Evolutionary conservation across 1,140 invertebrate species (phyloP).

Genomic region (Halesus radiatus): DNA sequence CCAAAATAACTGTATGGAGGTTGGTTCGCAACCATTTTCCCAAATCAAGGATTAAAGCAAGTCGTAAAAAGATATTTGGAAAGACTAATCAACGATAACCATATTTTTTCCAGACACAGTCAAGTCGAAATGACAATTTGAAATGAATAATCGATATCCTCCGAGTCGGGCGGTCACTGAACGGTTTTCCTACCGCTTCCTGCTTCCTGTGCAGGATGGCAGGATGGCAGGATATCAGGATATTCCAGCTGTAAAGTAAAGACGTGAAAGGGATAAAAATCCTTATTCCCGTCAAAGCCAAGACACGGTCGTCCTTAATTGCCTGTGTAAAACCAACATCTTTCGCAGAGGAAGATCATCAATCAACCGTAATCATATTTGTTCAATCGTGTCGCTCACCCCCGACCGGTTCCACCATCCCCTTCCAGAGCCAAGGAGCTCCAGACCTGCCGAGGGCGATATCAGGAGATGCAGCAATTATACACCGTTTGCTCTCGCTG

Average conservation of each 20-base stretch:
- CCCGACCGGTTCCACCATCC: neutral
- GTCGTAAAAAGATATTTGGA: no score
- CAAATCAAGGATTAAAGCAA: no score
- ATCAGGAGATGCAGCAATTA: constrained; percentile 9
- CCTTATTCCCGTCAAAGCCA: neutral
- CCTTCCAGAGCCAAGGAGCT: no score
- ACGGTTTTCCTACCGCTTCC: no score
- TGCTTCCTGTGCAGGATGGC: neutral
- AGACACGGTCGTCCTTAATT: constrained; percentile 24
- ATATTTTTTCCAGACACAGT: no score
- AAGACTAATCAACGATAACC: no score
- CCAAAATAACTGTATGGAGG: no score
- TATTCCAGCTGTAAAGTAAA: neutral
- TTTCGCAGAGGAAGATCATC: constrained; percentile 16
- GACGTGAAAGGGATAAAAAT: constrained; percentile 23
- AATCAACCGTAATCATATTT: constrained; percentile 36
- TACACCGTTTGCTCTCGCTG: neutral
- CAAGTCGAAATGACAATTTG: no score
- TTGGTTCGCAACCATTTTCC: no score
- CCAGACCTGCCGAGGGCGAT: constrained; percentile 1
- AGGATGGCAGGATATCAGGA: neutral
- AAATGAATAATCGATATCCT: no score
- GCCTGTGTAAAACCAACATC: constrained; percentile 34
- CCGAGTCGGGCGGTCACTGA: no score
- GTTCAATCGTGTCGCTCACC: constrained; percentile 10